These are phyloP conservation scores for Campylorhamphus procurvoides DNA, from an alignment of 2,113 vertebrate species.

Conservation along the genomic window DNA sequence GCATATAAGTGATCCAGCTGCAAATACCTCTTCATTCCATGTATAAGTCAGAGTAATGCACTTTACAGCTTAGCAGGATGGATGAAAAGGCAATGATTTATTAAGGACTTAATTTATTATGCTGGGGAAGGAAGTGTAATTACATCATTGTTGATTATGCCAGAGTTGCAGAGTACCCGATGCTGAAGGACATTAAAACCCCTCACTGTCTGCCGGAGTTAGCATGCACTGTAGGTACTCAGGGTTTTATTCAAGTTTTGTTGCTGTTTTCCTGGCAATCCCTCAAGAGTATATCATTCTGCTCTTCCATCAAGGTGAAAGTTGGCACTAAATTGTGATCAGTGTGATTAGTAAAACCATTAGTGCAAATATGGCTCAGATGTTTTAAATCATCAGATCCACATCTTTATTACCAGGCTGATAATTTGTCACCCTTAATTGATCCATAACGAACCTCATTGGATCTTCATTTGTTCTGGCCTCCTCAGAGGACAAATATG, in stretches of 20 bases:
- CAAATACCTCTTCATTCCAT: background rate
- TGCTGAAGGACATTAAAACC: constrained; percentile 23
- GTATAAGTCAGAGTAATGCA: background rate
- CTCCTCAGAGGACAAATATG: constrained; percentile 5
- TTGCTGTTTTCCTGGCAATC: constrained; percentile 11
- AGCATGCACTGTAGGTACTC: background rate
- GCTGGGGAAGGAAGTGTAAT: constrained; percentile 9
- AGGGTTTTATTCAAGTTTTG: background rate
- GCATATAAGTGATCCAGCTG: background rate
- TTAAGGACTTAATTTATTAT: constrained; percentile 34
- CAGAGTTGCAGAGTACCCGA: background rate
- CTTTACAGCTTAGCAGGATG: background rate
- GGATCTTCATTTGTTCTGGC: constrained; percentile 56
- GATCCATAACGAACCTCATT: constrained; percentile 53
- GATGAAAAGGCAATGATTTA: constrained; percentile 36
- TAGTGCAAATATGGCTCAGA: constrained; percentile 54
- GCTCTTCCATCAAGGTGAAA: constrained; percentile 49
- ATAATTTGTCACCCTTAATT: constrained; percentile 54
- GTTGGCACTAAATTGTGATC: constrained; percentile 45
- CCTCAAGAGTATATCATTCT: constrained; percentile 1
- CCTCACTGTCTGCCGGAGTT: background rate
- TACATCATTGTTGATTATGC: constrained; percentile 31
- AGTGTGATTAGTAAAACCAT: constrained; percentile 45
- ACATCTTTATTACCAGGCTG: constrained; percentile 47
- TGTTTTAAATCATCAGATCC: constrained; percentile 60